These are phyloP conservation scores for Mormyrops boulengeri DNA, from an alignment of 2,797 vertebrate genomes.

Conservation along the genomic window DNA sequence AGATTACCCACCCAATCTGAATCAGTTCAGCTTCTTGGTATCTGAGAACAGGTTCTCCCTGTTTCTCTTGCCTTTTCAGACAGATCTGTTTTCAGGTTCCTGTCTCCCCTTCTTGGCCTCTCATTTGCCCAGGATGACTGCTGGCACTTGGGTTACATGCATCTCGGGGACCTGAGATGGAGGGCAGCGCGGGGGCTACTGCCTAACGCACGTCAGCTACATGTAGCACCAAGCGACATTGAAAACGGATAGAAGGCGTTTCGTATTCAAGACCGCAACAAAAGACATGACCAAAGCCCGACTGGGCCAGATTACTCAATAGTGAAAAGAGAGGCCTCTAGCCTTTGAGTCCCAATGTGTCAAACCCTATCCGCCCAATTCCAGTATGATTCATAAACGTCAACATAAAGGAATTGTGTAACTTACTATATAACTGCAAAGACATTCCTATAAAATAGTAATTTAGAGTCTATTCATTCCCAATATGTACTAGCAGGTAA, in stretches of 20 bases:
- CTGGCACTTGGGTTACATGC: background rate
- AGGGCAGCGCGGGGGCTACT: background rate
- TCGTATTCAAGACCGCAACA: background rate
- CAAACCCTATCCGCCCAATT: background rate
- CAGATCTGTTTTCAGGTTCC: background rate
- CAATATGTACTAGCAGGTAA: background rate
- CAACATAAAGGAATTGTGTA: background rate
- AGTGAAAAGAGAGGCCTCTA: background rate
- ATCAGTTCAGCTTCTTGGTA: background rate
- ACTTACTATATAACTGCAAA: background rate
- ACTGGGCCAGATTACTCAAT: background rate
- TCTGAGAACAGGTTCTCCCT: conserved; percentile 12
- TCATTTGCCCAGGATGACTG: background rate
- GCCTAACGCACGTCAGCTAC: background rate
- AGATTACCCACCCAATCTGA: background rate
- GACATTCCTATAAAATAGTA: background rate
- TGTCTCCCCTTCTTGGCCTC: background rate
- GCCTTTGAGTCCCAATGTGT: background rate
- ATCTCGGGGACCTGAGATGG: background rate
- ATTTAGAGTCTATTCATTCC: background rate
- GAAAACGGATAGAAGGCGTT: background rate
- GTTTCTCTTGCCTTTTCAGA: conserved; percentile 10
- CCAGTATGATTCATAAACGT: background rate
- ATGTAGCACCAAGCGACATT: background rate
- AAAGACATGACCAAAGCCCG: background rate